Percentiles rank a stretch among this genome's conserved stretches.
These are phyloP conservation scores for Nephrocerus scutellatus DNA, from an alignment of 2,888 invertebrate genomes.

Conservation along the genomic window DNA sequence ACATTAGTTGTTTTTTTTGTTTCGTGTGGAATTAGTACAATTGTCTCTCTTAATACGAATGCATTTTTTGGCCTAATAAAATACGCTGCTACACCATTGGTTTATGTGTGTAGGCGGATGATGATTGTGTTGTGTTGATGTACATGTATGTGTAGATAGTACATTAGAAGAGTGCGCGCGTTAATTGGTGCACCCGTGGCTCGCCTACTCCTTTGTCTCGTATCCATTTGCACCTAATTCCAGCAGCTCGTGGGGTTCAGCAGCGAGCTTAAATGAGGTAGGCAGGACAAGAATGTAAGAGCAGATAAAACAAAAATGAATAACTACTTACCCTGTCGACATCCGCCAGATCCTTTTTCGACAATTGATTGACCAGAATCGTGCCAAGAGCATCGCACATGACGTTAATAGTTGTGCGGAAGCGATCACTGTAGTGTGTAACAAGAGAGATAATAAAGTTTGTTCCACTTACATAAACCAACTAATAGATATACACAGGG, in stretches of 20 bases:
- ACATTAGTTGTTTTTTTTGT: no score
- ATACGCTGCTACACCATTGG: no score
- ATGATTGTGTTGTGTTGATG: no score
- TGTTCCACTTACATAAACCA: no score
- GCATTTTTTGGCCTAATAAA: no score
- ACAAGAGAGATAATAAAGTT: slow-evolving; percentile 4
- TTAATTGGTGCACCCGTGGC: no score
- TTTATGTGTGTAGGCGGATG: no score
- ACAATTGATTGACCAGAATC: slow-evolving; percentile 79
- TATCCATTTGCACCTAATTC: slow-evolving; percentile 52
- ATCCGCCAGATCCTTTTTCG: slow-evolving; percentile 61
- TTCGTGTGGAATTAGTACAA: no score
- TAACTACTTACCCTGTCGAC: slow-evolving; percentile 45
- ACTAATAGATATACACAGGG: no score
- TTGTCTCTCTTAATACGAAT: no score
- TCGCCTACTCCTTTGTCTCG: slow-evolving; percentile 46
- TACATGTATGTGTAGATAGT: no score
- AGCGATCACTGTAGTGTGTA: slow-evolving; percentile 63
- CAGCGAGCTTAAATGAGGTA: slow-evolving; percentile 37
- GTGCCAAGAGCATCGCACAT: slow-evolving; percentile 93
- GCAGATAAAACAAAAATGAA: background rate
- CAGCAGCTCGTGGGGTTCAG: slow-evolving; percentile 60
- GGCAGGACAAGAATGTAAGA: background rate
- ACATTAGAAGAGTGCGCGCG: no score
- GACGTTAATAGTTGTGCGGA: slow-evolving; percentile 87